Percentiles rank a stretch among this genome's conserved stretches.
Conservation (phyloP, 2,113 vertebrate genomes). For the Sarotherodon lohbergeri region DNA sequence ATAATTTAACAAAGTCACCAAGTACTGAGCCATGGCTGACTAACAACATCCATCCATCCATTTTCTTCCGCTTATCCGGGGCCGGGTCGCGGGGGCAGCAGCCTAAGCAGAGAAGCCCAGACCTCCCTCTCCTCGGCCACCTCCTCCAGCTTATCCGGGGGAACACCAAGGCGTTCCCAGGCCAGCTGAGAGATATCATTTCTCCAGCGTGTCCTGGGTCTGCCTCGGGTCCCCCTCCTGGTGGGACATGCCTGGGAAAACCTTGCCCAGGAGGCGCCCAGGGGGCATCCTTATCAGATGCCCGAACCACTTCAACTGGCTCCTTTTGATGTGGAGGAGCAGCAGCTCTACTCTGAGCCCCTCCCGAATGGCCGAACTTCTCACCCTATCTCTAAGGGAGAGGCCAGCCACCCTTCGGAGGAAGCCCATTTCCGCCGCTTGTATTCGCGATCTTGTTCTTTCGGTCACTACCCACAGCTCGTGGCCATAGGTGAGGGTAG, state of each 20-base stretch:
- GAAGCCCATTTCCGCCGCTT: fast-evolving
- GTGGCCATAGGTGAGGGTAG: fast-evolving
- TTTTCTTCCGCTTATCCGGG: too few relatives aligned
- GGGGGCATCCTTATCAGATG: too few relatives aligned
- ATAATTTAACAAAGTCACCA: not conserved
- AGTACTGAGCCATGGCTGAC: not conserved
- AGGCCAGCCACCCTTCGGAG: not conserved
- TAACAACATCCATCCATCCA: not conserved
- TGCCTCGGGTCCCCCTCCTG: too few relatives aligned
- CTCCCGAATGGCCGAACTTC: fast-evolving
- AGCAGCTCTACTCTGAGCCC: not conserved
- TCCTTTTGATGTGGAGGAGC: fast-evolving
- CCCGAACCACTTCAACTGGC: fast-evolving
- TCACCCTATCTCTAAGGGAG: not conserved
- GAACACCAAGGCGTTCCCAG: too few relatives aligned
- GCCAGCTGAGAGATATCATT: too few relatives aligned
- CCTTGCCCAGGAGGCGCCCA: too few relatives aligned
- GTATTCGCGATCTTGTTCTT: fast-evolving
- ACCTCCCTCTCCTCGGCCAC: too few relatives aligned
- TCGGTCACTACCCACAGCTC: not conserved
- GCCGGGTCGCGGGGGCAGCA: too few relatives aligned
- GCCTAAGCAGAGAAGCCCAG: too few relatives aligned
- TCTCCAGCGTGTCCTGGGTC: too few relatives aligned
- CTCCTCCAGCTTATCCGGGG: too few relatives aligned
- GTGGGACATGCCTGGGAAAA: too few relatives aligned